Evolutionary conservation across 2,113 vertebrate species (phyloP), one percentile per base, ranked within the genome.

Genomic region (Psittacula cyanocephala): DNA sequence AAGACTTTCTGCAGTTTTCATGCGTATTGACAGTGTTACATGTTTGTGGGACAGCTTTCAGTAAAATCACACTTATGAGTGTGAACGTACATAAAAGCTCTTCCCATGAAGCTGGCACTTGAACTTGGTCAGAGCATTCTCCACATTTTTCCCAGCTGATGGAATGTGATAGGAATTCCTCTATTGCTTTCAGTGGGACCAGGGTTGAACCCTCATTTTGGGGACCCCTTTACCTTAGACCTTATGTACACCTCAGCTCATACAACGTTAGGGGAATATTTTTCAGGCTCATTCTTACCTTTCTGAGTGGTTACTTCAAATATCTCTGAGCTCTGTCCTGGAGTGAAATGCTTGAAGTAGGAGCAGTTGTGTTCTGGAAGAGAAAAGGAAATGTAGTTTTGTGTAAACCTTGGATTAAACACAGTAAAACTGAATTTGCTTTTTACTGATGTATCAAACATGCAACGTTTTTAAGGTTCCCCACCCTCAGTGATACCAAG

Each of bases 241-340:
- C 29, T 37, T 11, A 2, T 27, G 28, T 23, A 13, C 20, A 19
- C 23, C 43, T 64, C 39, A 9, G 28, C n/a, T 37, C 59, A 39
- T 11, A 15, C 13, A 50, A 39, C 9, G 6, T 37, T 11, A 62
- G 27, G 41, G 47, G 68, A 89, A 52, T 31, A 35, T 8, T 43
- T 83, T 67, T 83, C 9, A 44, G 14, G 27, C 19, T 46, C 3
- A 3, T 55, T 75, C 98, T 88, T 97, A 99, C 99, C 99, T 98
- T 99, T 99, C 95, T 99, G 99, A 39, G 99, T 99, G 93, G 98
- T 99, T 59, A 99, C 98, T 96, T 99, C 98, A 88, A 99, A 99
- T 96, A 99, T 98, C 93, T 99, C 98, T 0, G 98, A 97, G 64
- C 98, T 98, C 93, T 98, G 96, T 27, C 99, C 99, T 3, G 99